Base-by-base conservation (phyloP, 2,113 vertebrate genomes). In the Galbula dea region DNA sequence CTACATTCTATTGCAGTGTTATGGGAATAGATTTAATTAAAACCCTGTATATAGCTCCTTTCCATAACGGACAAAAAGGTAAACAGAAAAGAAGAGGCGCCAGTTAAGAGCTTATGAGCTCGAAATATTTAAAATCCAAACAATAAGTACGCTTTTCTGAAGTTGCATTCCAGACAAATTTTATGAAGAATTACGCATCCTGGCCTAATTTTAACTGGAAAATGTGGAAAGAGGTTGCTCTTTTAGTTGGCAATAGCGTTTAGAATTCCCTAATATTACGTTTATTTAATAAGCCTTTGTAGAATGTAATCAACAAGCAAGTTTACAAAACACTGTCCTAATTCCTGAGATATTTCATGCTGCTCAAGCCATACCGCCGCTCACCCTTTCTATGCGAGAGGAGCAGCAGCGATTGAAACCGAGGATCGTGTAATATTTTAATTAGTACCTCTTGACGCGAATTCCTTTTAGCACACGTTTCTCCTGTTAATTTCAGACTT, bases 341-440 rank as follows among this genome's bases (percentile, higher is more conserved):
- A 84, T 82, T 92, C 66, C 59, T 69, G 37, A 43, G 57, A 43
- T 69, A 74, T 45, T 84, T 94, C 83, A 61, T 71, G 17, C n/a
- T 72, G 10, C n/a, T 90, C 9, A 12, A 90, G 15, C 34, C 2
- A 5, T 49, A 68, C n/a, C 46, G 54, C 11, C 39, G 39, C 26
- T 66, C 37, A 41, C 17, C 30, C 71, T 91, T 73, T 34, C 41
- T 20, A 13, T 10, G 41, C 7, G 13, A 66, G 48, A 32, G 48
- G 48, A 93, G 79, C n/a, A 84, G 67, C 30, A 79, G 46, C 75
- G 49, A 73, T 3, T 80, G 73, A 86, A 89, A 73, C 10, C 75
- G 91, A 55, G 5, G 19, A 69, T 85, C 45, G 18, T 80, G 89
- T 75, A 90, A 81, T 95, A 94, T 89, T 94, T 94, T 91, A 91